Conservation (phyloP, 2,888 invertebrate genomes). For the Ethmia dodecea region DNA sequence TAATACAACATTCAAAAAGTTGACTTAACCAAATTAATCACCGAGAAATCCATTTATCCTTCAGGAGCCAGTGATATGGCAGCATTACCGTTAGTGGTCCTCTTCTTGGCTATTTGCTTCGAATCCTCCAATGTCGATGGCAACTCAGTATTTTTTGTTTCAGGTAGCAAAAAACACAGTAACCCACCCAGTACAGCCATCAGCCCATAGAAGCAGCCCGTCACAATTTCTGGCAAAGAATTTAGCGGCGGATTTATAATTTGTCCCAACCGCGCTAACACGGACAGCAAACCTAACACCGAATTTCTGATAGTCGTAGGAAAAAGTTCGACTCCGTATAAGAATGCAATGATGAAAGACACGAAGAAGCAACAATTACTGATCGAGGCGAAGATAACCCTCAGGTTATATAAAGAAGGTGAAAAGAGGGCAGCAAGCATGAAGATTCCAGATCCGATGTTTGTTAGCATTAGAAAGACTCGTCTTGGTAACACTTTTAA, state of each 20-base stretch:
- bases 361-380: slow-evolving; percentile 85
- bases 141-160: slow-evolving; percentile 1
- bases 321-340: slow-evolving; percentile 90
- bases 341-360: slow-evolving; percentile 88
- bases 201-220: slow-evolving; percentile 78
- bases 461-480: slow-evolving; percentile 77
- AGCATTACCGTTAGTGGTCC: too few species aligned
- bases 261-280: slow-evolving; percentile 88
- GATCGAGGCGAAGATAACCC: slow-evolving; percentile 79
- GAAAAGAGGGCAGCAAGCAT: slow-evolving; percentile 43
- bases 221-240: slow-evolving; percentile 52
- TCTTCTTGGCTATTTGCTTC: too few species aligned
- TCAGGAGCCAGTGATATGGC: too few species aligned
- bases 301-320: slow-evolving; percentile 91
- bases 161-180: slow-evolving; percentile 50
- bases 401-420: slow-evolving; percentile 51
- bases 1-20: too few species aligned
- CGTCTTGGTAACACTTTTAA: slow-evolving; percentile 79
- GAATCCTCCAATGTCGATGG: not conserved
- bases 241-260: slow-evolving; percentile 87
- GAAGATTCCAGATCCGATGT: slow-evolving; percentile 48
- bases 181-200: slow-evolving; percentile 80
- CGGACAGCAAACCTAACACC: slow-evolving; percentile 88
- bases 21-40: too few species aligned
- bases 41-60: too few species aligned